A percentile compares a stretch with the other conserved stretches of the same genome.
Evolutionary conservation across 1,140 invertebrate genomes (phyloP).

Genomic region (Cylas formicarius): DNA sequence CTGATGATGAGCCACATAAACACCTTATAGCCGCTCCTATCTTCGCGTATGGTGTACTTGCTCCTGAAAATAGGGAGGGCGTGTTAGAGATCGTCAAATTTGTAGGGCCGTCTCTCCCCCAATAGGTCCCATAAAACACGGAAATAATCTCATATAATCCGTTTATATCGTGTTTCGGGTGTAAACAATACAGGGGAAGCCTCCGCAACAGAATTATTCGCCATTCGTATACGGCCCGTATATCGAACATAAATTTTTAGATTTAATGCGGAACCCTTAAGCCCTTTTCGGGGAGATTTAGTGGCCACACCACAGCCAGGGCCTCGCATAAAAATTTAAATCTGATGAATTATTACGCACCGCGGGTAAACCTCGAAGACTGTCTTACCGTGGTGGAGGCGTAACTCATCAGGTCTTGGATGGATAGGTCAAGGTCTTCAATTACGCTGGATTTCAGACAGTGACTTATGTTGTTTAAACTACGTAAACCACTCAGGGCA

Average conservation of each 20-base stretch:
- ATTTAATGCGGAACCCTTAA: neutral
- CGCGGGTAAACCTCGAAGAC: neutral
- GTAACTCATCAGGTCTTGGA: too few relatives aligned
- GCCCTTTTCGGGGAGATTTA: constrained; percentile 5
- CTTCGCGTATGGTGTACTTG: constrained; percentile 76
- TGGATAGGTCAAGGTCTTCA: too few relatives aligned
- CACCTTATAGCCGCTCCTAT: constrained; percentile 70
- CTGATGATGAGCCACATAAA: constrained; percentile 77
- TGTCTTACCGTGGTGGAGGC: too few relatives aligned
- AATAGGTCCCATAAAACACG: too few relatives aligned
- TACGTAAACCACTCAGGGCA: too few relatives aligned
- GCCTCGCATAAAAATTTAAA: constrained; percentile 9
- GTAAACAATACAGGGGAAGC: too few relatives aligned
- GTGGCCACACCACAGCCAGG: neutral
- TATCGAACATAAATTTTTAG: constrained; percentile 7
- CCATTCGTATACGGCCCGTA: constrained; percentile 1
- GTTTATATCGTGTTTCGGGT: too few relatives aligned
- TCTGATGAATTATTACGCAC: constrained; percentile 1
- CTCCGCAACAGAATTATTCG: constrained; percentile 1
- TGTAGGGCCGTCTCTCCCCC: too few relatives aligned
- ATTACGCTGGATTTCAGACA: too few relatives aligned
- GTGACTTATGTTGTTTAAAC: too few relatives aligned
- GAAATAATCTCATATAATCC: too few relatives aligned
- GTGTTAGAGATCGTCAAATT: too few relatives aligned
- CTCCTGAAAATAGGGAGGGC: constrained; percentile 56